Percentiles rank a stretch among this genome's conserved stretches.
Conservation (phyloP, 2,113 vertebrate species). For the Chlamydotis undulata region DNA sequence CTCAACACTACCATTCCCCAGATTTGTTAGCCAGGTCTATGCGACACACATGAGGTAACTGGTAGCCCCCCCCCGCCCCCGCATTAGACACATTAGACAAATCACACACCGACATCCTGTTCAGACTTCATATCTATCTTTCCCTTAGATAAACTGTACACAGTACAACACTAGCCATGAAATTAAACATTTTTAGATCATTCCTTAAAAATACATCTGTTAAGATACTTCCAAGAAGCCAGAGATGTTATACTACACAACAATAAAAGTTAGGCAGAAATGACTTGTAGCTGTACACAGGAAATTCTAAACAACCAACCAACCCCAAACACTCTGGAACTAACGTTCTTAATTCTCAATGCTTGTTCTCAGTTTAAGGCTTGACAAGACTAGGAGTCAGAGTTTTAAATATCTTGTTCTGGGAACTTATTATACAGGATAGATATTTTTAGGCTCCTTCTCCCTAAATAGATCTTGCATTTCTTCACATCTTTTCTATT, state of each 20-base stretch:
- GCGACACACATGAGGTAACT: not conserved
- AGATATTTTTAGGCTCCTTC: constrained; percentile 4
- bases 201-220: not conserved
- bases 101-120: not conserved
- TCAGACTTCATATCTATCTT: not conserved
- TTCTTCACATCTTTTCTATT: not conserved
- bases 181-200: not conserved
- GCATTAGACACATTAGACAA: not conserved
- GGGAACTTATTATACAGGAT: not conserved
- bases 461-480: not conserved
- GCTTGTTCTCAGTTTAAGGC: not conserved
- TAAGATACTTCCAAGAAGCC: not conserved
- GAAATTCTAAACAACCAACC: not conserved
- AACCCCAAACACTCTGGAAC: not conserved
- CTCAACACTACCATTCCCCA: not conserved
- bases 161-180: not conserved
- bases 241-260: rapidly evolving
- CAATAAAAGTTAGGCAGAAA: not conserved
- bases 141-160: not conserved
- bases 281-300: rapidly evolving
- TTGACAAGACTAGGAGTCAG: not conserved
- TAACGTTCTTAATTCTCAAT: not conserved
- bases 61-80: not conserved
- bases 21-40: not conserved
- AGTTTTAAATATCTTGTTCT: not conserved